Evolutionary conservation across 2,797 vertebrate genomes (phyloP).

Genomic region (Sebastes matsubarae): DNA sequence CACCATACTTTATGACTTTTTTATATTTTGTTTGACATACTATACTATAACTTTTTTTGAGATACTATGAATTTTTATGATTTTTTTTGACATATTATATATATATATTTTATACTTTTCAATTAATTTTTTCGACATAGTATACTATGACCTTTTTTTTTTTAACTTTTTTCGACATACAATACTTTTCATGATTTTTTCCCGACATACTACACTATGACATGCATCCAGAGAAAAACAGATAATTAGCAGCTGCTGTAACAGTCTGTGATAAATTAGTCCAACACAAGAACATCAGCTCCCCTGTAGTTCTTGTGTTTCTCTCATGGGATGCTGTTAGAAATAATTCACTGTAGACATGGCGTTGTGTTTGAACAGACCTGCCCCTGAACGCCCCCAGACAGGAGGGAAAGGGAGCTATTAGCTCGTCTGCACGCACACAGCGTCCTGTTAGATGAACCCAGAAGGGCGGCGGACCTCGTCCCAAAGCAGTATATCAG

Average conservation of each 20-base stretch:
- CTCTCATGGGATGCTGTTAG: conserved; percentile 37
- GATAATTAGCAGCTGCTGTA: background rate
- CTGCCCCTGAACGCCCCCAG: conserved; percentile 45
- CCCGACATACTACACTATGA: no score
- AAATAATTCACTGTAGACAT: conserved; percentile 21
- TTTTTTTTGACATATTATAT: no score
- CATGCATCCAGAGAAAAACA: background rate
- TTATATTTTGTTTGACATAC: no score
- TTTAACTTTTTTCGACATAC: no score
- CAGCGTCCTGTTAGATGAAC: conserved; percentile 32
- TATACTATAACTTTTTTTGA: no score
- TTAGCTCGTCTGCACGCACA: conserved; percentile 68
- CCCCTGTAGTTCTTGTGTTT: conserved; percentile 30
- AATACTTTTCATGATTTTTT: no score
- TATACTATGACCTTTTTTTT: no score
- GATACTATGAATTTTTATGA: no score
- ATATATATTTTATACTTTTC: no score
- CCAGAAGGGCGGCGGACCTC: conserved; percentile 30
- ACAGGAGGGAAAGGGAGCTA: conserved; percentile 65
- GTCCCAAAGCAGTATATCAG: conserved; percentile 28
- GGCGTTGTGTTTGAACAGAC: conserved; percentile 41
- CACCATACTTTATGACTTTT: no score
- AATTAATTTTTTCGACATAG: no score
- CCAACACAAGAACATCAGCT: background rate
- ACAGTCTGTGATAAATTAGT: conserved; percentile 4